Base-by-base conservation (phyloP, 2,113 vertebrate species). In the Pyrgilauda ruficollis region DNA sequence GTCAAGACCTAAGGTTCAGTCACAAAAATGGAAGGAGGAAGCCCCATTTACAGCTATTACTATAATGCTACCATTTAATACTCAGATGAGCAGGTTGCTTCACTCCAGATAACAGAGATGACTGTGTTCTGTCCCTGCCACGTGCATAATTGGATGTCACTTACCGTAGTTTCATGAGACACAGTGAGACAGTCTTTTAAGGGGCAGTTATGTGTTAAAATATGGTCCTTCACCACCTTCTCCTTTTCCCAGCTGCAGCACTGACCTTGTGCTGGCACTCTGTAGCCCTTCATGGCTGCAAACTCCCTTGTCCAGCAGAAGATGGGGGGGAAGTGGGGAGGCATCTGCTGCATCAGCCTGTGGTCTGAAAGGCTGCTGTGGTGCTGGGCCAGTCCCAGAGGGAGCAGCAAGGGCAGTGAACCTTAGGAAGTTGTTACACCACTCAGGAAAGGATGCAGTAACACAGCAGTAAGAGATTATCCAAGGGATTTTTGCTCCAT, bases 321-420 rank as follows among this genome's bases (percentile, higher is more conserved):
- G n/a, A 41, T 13, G 4, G 11, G 2, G 2, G 10, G 6, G 3
- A 5, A 24, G 17, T 5, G 15, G 14, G 16, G 0, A 63, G 43
- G 43, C 35, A 17, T 74, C 49, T 85, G 17, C 39, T 87, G 30
- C 22, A 22, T 68, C 49, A 47, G 15, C 37, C 2, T 0, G 1
- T 26, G 16, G 20, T 27, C 17, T 11, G 44, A 73, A 76, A 47
- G 59, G 33, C 30, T 77, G 62, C 16, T 1, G 2, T 41, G 47
- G 9, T 55, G 49, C 72, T 89, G 44, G 63, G 16, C 53, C 27
- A 17, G 33, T 35, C 16, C 41, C 8, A 1, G 31, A 30, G 56
- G 53, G 26, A 83, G 33, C 30, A 64, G 10, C 28, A 31, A 46
- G 37, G 67, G 20, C 37, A 56, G 11, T 1, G 24, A 62, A 23